Evolutionary conservation across 2,797 vertebrate genomes (phyloP), one percentile per base, ranked within the genome.

Genomic region (Oreochromis grahami): DNA sequence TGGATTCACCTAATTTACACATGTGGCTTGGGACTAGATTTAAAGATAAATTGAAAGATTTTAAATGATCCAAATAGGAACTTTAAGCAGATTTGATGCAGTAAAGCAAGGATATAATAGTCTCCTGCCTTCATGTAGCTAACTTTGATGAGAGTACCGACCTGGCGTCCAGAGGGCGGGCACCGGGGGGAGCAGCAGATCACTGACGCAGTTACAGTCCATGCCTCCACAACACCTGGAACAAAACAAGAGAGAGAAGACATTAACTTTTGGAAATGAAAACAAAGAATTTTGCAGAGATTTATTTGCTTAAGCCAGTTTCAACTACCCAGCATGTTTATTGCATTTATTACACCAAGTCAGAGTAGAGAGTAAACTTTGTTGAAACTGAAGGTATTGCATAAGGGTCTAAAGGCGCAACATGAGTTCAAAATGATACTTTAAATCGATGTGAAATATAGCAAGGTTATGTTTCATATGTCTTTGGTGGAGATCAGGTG

Each of bases 141-240:
- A 24, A 80, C 70, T 60, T 26, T 38, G 82, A 38, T 21, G 51
- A 38, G 8, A 55, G 26, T 48, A 87, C 93, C 96, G 92, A 98
- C 98, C 98, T 93, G 98, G 98, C 84, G 98, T 98, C 98, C 98
- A 98, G 87, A 98, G 97, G 48, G 98, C 96, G 19, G 98, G 97
- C 92, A 98, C 96, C 11, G 98, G 97, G 68, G 98, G 97, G 88
- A 98, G 97, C 90, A 98, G 96, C 91, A 98, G 95, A 91, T 98
- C 98, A 93, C 97, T 98, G 93, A 98, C 97, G 90, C 98, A 98
- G 96, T 97, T 98, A 96, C 98, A 98, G 95, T 98, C 98, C 98
- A 98, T 98, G 93, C 94, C 95, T 96, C 94, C 94, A 84, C 93
- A 93, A 93, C 95, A 96, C 95, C 96, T 97, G 88, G 70, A 74